A percentile compares a stretch with the other conserved stretches of the same genome.
phyloP scores from a whole-genome alignment of 2,888 invertebrate species.

The Entomobrya proxima region DNA sequence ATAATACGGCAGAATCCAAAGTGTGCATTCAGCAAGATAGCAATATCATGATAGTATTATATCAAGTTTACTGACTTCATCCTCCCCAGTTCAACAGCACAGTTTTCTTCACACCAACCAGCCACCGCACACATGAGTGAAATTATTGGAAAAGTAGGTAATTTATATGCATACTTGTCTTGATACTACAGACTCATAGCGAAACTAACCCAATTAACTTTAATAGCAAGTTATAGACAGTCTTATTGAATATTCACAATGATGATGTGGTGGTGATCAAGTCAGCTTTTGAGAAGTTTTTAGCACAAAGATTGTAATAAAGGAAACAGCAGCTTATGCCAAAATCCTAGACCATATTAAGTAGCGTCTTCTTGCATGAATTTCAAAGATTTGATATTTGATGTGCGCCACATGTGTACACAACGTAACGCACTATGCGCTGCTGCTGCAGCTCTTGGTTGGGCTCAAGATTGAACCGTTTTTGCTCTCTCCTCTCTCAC shows the following conservation, averaged over 20 bases:
- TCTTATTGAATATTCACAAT: constrained; percentile 21
- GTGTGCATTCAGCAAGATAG: not conserved
- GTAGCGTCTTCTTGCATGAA: not conserved
- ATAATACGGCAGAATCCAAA: not conserved
- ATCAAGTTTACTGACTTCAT: constrained; percentile 28
- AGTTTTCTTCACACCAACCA: not conserved
- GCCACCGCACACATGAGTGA: not conserved
- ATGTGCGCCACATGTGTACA: not conserved
- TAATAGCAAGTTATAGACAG: not conserved
- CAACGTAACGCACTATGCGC: not conserved
- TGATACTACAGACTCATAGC: not conserved
- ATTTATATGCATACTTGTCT: constrained; percentile 35
- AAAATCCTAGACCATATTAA: not conserved
- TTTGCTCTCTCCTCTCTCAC: constrained; percentile 6
- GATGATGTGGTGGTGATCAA: no score
- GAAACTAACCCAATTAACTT: constrained; percentile 37
- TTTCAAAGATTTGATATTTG: no score
- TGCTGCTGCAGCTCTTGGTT: not conserved
- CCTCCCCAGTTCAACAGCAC: not conserved
- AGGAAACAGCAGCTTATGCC: no score
- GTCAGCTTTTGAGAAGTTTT: no score
- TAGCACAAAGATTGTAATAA: no score
- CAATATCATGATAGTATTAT: not conserved
- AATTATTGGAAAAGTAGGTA: constrained; percentile 37
- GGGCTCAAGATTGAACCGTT: not conserved